Conservation (phyloP, 2,113 vertebrate genomes). For the Rhea pennata region DNA sequence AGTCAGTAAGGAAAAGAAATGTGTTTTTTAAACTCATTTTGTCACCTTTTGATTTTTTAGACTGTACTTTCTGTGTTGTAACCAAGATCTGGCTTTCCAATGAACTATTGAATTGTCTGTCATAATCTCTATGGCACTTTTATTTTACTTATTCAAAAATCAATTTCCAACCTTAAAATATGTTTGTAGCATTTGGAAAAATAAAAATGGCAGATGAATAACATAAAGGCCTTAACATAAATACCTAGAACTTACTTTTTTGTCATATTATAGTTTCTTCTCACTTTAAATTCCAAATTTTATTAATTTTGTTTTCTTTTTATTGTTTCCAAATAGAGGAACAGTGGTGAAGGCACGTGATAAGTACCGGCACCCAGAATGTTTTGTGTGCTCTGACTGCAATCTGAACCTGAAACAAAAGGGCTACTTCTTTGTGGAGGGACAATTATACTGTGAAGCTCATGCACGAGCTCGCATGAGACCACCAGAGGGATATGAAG, state of each 20-base stretch:
- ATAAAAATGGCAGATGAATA: neutral
- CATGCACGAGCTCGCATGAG: conserved; percentile 89
- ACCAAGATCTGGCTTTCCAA: neutral
- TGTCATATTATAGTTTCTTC: neutral
- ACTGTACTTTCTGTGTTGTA: neutral
- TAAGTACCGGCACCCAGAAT: conserved; percentile 92
- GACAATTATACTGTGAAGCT: conserved; percentile 93
- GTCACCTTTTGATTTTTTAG: neutral
- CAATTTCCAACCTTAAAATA: neutral
- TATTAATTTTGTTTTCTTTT: neutral
- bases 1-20: neutral
- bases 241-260: neutral
- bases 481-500: conserved; percentile 92
- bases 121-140: neutral
- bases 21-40: neutral
- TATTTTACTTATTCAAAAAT: neutral
- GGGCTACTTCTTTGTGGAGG: conserved; percentile 97
- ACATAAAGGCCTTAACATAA: neutral
- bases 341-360: conserved; percentile 95
- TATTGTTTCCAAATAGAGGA: conserved; percentile 77
- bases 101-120: neutral
- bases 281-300: neutral
- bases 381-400: conserved; percentile 96
- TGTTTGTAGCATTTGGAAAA: neutral
- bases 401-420: conserved; percentile 95